Percentiles rank a stretch among this genome's conserved stretches.
These are phyloP conservation scores for Gorilla gorilla DNA, from an alignment of 2,113 vertebrate species.

Conservation along the genomic window DNA sequence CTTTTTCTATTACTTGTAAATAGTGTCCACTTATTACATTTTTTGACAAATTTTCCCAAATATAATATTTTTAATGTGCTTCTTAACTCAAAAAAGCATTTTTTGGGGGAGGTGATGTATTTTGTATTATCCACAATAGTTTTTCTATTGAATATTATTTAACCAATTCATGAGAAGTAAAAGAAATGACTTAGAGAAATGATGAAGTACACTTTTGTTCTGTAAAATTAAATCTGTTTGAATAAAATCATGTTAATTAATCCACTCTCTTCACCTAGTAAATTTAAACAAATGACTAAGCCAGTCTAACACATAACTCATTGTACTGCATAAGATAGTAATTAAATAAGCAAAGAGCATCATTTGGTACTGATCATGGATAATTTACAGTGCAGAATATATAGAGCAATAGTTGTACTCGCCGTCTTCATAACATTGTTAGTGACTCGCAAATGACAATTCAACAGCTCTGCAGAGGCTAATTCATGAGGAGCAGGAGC, in stretches of 20 bases:
- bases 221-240: constrained; percentile 21
- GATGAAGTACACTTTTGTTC: background rate
- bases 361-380: background rate
- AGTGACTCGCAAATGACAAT: constrained; percentile 22
- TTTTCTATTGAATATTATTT: background rate
- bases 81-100: background rate
- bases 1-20: background rate
- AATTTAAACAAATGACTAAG: constrained; percentile 59
- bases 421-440: constrained; percentile 37
- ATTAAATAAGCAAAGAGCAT: constrained; percentile 51
- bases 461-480: constrained; percentile 3
- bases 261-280: constrained; percentile 28
- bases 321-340: background rate
- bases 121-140: background rate
- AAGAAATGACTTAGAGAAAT: background rate
- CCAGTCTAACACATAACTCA: constrained; percentile 22
- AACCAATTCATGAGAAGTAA: background rate
- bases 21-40: background rate
- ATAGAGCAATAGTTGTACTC: constrained; percentile 48
- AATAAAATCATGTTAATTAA: constrained; percentile 64
- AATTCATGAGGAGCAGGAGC: constrained; percentile 20
- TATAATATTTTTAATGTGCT: background rate
- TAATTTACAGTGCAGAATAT: constrained; percentile 44
- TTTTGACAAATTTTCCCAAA: background rate
- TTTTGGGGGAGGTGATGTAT: background rate